A percentile compares a stretch with the other conserved stretches of the same genome.
These are phyloP conservation scores for Lates calcarifer DNA, from an alignment of 2,113 vertebrate genomes.

Conservation along the genomic window DNA sequence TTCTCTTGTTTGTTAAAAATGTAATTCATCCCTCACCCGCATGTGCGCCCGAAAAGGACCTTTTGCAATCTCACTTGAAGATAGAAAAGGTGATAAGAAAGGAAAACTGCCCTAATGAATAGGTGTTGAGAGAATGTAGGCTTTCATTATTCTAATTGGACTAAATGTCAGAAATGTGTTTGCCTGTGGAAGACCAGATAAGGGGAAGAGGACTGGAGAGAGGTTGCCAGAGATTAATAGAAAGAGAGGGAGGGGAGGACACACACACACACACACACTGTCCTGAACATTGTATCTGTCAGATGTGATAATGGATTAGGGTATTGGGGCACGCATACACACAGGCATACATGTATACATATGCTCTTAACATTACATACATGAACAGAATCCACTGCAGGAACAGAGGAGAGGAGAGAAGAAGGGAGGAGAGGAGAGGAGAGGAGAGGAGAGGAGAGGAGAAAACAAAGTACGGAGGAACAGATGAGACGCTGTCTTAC, in stretches of 20 bases:
- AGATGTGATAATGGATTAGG: constrained; percentile 49
- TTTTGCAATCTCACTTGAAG: constrained; percentile 4
- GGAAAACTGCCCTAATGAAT: constrained; percentile 26
- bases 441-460: constrained; percentile 8
- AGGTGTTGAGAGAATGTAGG: constrained; percentile 4
- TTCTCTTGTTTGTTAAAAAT: constrained; percentile 30
- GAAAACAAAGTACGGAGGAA: not conserved
- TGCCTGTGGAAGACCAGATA: constrained; percentile 49
- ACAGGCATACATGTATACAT: constrained; percentile 46
- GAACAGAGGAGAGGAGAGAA: constrained; percentile 8
- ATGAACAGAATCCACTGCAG: constrained; percentile 27
- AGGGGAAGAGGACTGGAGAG: constrained; percentile 6
- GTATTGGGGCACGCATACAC: constrained; percentile 38
- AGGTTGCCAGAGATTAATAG: constrained; percentile 30
- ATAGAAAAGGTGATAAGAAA: constrained; percentile 36
- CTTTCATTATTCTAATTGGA: constrained; percentile 38
- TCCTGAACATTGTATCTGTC: constrained; percentile 51
- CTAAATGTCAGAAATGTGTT: constrained; percentile 47
- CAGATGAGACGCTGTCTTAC: constrained; percentile 11
- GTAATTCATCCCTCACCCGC: constrained; percentile 2
- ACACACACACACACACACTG: constrained; percentile 25
- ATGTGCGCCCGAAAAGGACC: constrained; percentile 22
- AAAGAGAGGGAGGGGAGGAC: constrained; percentile 6
- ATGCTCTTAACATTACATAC: constrained; percentile 50
- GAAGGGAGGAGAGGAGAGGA: not conserved